These are phyloP conservation scores for Lasioglossum malachurum DNA, from an alignment of 2,888 invertebrate species.

Conservation along the genomic window DNA sequence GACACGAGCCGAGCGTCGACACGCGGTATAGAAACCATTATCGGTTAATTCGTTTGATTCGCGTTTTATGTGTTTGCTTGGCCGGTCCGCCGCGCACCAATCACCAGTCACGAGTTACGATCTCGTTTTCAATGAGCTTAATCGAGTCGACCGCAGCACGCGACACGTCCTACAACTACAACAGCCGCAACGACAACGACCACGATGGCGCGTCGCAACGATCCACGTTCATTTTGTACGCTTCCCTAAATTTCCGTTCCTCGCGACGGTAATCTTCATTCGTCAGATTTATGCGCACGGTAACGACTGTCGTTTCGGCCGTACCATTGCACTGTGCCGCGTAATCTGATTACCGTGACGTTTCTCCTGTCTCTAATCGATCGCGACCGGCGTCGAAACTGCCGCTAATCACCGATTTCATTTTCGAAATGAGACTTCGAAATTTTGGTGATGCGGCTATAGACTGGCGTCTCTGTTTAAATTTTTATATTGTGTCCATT, in stretches of 20 bases:
- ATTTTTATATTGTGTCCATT: no score
- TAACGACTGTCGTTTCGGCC: background rate
- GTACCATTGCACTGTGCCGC: no score
- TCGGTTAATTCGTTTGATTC: constrained; percentile 57
- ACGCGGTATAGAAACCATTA: constrained; percentile 44
- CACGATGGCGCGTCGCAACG: background rate
- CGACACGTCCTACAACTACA: constrained; percentile 57
- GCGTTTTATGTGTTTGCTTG: constrained; percentile 32
- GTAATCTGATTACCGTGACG: no score
- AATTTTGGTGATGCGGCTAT: no score
- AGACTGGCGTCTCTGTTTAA: no score
- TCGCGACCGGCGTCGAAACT: no score
- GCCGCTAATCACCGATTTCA: no score
- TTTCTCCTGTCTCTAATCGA: no score
- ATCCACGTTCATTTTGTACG: background rate
- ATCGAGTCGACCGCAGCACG: constrained; percentile 59
- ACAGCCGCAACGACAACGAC: background rate
- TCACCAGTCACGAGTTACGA: constrained; percentile 53
- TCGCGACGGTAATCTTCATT: background rate
- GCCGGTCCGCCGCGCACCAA: constrained; percentile 11
- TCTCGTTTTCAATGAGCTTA: constrained; percentile 68
- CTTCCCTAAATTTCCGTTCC: background rate
- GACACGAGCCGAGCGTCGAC: constrained; percentile 2
- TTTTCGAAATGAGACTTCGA: no score
- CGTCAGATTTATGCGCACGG: background rate